Base-by-base conservation (phyloP, 2,113 vertebrate genomes). In the Leucopsar rothschildi region DNA sequence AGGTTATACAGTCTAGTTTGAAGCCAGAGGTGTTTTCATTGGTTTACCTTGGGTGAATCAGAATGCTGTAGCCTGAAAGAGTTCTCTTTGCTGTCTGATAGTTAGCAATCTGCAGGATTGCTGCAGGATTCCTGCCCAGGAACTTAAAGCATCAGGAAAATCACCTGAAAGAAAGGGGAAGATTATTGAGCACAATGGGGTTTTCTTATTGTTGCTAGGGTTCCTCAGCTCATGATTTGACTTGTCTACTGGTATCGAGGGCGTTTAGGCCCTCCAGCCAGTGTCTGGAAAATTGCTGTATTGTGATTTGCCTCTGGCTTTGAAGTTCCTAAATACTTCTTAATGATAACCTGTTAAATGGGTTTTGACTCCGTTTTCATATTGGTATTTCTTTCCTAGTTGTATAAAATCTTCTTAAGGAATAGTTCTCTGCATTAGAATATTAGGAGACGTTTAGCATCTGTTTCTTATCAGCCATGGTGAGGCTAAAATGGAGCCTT, bases 231-330 rank as follows among this genome's bases (percentile, higher is more conserved):
- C 4, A 7, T 92, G 71, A 65, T 93, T 83, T 70, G 55, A 92
- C 75, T 93, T 95, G 83, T 60, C 68, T 88, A 10, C 53, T 90
- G 68, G 25, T 83, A 88, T 72, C 78, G 84, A 84, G 92, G 82
- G 33, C 9, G 6, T 92, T 88, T 65, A 95, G 85, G 90, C 84
- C 94, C 90, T 97, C 75, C 83, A 92, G 94, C 44, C 83, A 92
- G 33, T 80, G 84, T 79, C 83, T 97, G 84, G 60, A 75, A 90
- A 94, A 92, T 88, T 84, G 83, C 68, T 77, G 68, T 82, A 39
- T 73, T 92, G 78, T 84, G 65, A 82, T 69, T 85, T 95, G 88
- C 71, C 84, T 93, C 88, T 97, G 84, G 61, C 92, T 95, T 96
- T 94, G 77, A 90, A 95, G 90, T 92, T 85, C 66, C 47, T 92